Evolutionary conservation across 2,797 vertebrate genomes (phyloP).

Genomic region (Parambassis ranga): DNA sequence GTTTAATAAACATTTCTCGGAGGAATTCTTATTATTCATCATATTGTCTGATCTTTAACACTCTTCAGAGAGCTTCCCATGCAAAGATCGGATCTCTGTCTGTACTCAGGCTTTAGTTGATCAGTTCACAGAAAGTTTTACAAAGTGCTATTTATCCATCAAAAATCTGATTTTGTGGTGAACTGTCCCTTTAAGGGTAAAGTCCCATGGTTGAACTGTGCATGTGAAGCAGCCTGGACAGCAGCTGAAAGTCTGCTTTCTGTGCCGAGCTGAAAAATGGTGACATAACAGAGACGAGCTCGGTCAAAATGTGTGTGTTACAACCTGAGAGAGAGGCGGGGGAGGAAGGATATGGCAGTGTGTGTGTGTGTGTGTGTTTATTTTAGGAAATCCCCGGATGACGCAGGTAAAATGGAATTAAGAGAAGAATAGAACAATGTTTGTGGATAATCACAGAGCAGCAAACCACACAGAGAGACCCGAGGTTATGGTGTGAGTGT

Average conservation of each 20-base stretch:
- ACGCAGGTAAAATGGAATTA: conserved; percentile 5
- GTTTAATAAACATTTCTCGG: too few relatives aligned
- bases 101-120: too few relatives aligned
- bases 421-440: conserved; percentile 3
- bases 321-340: neutral
- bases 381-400: conserved; percentile 27
- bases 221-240: neutral
- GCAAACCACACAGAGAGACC: neutral
- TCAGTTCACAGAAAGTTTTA: too few relatives aligned
- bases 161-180: too few relatives aligned
- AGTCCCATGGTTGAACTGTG: neutral
- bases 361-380: neutral
- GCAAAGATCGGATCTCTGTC: too few relatives aligned
- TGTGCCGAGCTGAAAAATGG: neutral
- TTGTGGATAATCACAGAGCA: conserved; percentile 24
- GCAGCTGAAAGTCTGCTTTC: neutral
- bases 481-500: neutral
- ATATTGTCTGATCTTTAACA: too few relatives aligned
- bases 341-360: neutral
- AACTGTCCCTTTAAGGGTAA: too few relatives aligned
- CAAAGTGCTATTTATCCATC: too few relatives aligned
- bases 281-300: conserved; percentile 22
- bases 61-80: too few relatives aligned
- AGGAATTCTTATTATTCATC: too few relatives aligned
- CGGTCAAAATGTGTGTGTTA: conserved; percentile 24